Base-by-base conservation (phyloP, 2,888 invertebrate genomes). In the Ferrisia virgata region DNA sequence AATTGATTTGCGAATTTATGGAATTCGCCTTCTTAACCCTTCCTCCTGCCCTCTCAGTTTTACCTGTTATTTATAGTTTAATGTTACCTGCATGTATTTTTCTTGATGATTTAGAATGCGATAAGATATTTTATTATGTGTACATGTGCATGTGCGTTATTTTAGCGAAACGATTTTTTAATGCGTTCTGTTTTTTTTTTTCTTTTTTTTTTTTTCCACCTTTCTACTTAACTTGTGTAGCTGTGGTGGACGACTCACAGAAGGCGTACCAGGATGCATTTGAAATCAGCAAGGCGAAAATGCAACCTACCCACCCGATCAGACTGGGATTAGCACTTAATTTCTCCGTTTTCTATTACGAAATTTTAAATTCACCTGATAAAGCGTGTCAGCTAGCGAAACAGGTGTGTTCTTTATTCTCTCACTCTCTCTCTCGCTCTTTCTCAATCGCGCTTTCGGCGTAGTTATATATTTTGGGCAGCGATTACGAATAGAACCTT, bases 311-410 rank as follows among this genome's bases (percentile, higher is more conserved):
- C 91, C 97, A 98, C 91, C 98, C 98, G 89, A 98, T 98, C 91
- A 94, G 98, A 91, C 94, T 98, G 92, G 98, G 98, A 90, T 92
- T 98, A 90, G 98, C 98, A 89, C 94, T 97, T 91, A 98, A 98
- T 92, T 98, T 96, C 93, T 97, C 97, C 90, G 98, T 98, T 91
- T 98, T 98, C 94, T 97, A 96, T 92, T 98, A 97, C 92, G 98
- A 98, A 95, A 98, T 98, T 91, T 93, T 95, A 92, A 95, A 95
- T 92, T 95, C 95, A 90, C 95, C 95, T 91, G 95, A 95, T 91
- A 95, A 95, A 92, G 95, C 95, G 91, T 95, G 95, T 93, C 95
- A 95, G 90, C 93, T 96, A 92, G 95, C 95, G 89, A 96, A 95
- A 93, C 95, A 95, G 95, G 95, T 95, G 89, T 87, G 88, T 86